Base-by-base conservation (phyloP, 2,888 invertebrate genomes). In the Ctena decussata region DNA sequence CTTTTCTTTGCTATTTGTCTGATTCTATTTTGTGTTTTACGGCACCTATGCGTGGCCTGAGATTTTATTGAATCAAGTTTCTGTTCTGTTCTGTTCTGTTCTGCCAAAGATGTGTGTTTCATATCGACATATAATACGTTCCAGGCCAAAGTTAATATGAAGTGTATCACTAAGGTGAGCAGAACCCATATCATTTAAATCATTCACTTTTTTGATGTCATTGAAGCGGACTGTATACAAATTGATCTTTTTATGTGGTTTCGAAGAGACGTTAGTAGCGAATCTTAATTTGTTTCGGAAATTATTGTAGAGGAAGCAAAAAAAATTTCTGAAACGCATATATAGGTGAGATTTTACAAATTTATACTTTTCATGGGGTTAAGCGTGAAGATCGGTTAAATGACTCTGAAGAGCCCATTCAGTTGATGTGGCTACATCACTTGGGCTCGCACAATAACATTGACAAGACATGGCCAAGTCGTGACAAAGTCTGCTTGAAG, bases 351-450 rank as follows among this genome's bases (percentile, higher is more conserved):
- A 35, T 65, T 21, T 21, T 35, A 65, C 65, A 65, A 65, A 65
- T 35, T n/a, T 65, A 8, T 35, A 24, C 35, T 30, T 11, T 35
- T 12, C 65, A 65, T 35, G 12, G 5, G 35, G 35, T 24, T 3
- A 35, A 12, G 65, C 65, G 65, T 65, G 65, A 65, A 65, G 15
- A 65, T 24, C 6, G 12, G 65, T 60, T 24, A 30, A 84, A 85
- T 81, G 80, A 78, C 35, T 12, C 39, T 75, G 69, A 41, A 81
- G 70, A 78, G 53, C 77, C 75, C 53, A 53, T 32, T 80, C 57
- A 77, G 74, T 70, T 78, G 84, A 80, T 85, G 81, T 81, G 84
- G 84, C 69, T 35, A 74, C 32, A 78, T 74, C 84, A 85, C 84
- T 81, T 85, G 84, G 74, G 77, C 69, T 60, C 12, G 35, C 30